Evolutionary conservation across 2,797 vertebrate species (phyloP).

Genomic region (Danionella dracula): DNA sequence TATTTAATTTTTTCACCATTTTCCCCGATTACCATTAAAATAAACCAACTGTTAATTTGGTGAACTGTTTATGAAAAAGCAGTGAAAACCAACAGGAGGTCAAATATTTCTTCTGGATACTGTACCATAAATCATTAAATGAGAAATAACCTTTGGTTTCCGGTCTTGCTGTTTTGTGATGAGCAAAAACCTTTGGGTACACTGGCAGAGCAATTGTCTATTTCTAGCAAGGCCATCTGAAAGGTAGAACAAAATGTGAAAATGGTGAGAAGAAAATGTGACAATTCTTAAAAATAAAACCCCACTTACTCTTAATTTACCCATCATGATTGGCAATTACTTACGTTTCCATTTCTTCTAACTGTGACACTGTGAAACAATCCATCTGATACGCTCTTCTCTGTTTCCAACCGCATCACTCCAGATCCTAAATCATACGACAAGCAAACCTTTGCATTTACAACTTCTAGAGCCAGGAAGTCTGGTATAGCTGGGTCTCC

Average conservation of each 20-base stretch:
- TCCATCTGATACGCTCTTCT: conserved; percentile 68
- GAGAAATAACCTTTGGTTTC: conserved; percentile 60
- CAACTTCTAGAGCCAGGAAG: conserved; percentile 69
- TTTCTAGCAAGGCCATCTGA: conserved; percentile 67
- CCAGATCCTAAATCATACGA: conserved; percentile 73
- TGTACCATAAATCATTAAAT: too few relatives aligned
- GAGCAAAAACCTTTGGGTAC: conserved; percentile 62
- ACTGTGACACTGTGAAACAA: conserved; percentile 66
- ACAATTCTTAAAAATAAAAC: neutral
- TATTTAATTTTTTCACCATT: too few relatives aligned
- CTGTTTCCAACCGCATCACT: conserved; percentile 60
- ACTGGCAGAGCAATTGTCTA: conserved; percentile 67
- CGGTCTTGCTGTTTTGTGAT: conserved; percentile 53
- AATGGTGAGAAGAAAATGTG: neutral
- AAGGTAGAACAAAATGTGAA: conserved; percentile 28
- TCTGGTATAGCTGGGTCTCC: conserved; percentile 56
- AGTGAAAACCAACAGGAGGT: too few relatives aligned
- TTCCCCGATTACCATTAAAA: too few relatives aligned
- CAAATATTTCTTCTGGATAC: too few relatives aligned
- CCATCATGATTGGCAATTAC: conserved; percentile 14
- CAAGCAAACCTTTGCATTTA: conserved; percentile 57
- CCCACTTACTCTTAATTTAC: neutral
- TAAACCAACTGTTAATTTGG: too few relatives aligned
- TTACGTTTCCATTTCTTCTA: conserved; percentile 69
- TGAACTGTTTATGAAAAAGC: too few relatives aligned